A percentile compares a stretch with the other conserved stretches of the same genome.
These are phyloP conservation scores for Danio aesculapii DNA, from an alignment of 2,797 vertebrate species.

Conservation along the genomic window DNA sequence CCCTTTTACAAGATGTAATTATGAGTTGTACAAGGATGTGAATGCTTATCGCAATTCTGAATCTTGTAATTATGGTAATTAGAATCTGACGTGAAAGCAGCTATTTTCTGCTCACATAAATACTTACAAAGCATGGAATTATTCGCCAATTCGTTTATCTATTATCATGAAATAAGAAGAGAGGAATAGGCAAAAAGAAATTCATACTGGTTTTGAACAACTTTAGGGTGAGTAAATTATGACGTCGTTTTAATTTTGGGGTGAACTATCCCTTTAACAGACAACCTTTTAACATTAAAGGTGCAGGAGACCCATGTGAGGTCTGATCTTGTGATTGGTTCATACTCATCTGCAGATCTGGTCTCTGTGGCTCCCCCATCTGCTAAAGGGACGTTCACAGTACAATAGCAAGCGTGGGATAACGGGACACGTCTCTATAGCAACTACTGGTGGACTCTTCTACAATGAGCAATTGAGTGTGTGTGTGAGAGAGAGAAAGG, in stretches of 20 bases:
- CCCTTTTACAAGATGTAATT: too few species aligned
- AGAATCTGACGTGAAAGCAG: too few species aligned
- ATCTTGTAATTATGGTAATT: too few species aligned
- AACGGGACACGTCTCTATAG: slow-evolving; percentile 53
- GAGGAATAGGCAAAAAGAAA: too few species aligned
- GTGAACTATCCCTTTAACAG: too few species aligned
- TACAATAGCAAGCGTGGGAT: slow-evolving; percentile 34
- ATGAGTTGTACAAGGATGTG: too few species aligned
- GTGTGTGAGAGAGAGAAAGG: too few species aligned
- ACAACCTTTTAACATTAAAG: background rate
- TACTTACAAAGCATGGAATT: background rate
- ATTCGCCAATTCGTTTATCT: background rate
- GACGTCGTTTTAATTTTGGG: too few species aligned
- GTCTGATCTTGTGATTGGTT: slow-evolving; percentile 22
- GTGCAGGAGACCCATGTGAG: background rate
- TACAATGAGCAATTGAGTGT: slow-evolving; percentile 24
- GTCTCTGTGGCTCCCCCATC: background rate
- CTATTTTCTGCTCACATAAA: background rate
- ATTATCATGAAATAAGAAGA: background rate
- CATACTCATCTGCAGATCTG: background rate
- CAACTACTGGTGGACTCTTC: slow-evolving; percentile 51
- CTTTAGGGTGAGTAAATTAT: too few species aligned
- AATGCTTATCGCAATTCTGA: too few species aligned
- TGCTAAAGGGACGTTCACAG: slow-evolving; percentile 1
- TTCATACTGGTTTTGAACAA: too few species aligned